These are phyloP conservation scores for Meganola albula DNA, from an alignment of 2,888 invertebrate genomes.

Conservation along the genomic window DNA sequence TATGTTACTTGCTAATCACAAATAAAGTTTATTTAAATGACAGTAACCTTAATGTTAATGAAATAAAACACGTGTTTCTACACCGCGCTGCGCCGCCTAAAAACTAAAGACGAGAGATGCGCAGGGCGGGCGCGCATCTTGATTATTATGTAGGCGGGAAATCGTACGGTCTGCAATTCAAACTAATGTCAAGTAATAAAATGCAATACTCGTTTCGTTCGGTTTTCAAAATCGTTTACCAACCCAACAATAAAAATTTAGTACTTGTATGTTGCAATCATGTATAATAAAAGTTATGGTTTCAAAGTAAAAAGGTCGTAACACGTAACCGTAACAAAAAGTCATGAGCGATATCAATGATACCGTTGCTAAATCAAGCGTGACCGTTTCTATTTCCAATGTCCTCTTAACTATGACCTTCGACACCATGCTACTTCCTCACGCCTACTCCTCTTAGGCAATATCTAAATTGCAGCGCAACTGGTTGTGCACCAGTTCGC, in stretches of 20 bases:
- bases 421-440: conserved; percentile 59
- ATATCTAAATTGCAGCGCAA: conserved; percentile 47
- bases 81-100: conserved; percentile 25
- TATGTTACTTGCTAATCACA: too few relatives aligned
- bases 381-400: conserved; percentile 46
- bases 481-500: conserved; percentile 71
- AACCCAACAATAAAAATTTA: too few relatives aligned
- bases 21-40: too few relatives aligned
- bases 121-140: conserved; percentile 39
- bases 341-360: conserved; percentile 19
- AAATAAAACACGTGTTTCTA: too few relatives aligned
- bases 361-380: conserved; percentile 36
- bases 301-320: conserved; percentile 10
- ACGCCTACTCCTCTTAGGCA: conserved; percentile 60
- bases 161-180: background rate
- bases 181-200: conserved; percentile 4
- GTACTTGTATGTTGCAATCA: too few relatives aligned
- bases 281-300: too few relatives aligned
- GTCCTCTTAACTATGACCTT: conserved; percentile 54
- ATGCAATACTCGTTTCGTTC: conserved; percentile 11
- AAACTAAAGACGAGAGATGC: too few relatives aligned
- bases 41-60: too few relatives aligned
- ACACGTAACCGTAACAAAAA: conserved; percentile 20
- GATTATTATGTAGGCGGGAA: conserved; percentile 26
- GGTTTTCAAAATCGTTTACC: conserved; percentile 3